Evolutionary conservation across 2,113 vertebrate species (phyloP), one percentile per base, ranked within the genome.

Genomic region (Heteronetta atricapilla): DNA sequence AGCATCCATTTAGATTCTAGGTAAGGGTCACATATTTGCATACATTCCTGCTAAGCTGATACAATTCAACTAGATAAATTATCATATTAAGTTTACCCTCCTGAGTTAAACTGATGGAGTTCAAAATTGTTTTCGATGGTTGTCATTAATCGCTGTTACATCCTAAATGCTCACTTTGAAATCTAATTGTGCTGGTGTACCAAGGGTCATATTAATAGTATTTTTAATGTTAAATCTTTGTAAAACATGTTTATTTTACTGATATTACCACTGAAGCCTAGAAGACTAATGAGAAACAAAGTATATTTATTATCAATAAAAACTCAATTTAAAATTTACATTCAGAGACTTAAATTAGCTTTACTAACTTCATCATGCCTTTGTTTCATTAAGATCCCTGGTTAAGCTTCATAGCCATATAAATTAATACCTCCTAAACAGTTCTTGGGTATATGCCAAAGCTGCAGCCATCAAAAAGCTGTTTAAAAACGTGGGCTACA

Each of bases 21-120:
- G 98, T 99, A 99, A 99, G 99, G 99, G 99, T 99, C 98, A 98
- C 94, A 96, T 97, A 99, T 99, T 99, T 99, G 98, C 99, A 99
- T 99, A 98, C 98, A 97, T 98, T 98, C 99, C 99, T 97, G 99
- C 99, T 98, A 99, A 97, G 99, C 98, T 94, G 98, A 98, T 99
- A 98, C 97, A 98, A 98, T 98, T 98, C 98, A 98, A 98, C 98
- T 97, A 98, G 99, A 99, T 98, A 98, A 99, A 99, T 99, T 99
- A 99, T 99, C 99, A 99, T 99, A 99, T 99, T 99, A 99, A 99
- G 99, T 99, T 99, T 99, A 99, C 99, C 99, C 99, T 99, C 98
- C 99, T 99, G 98, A 98, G 98, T 99, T 99, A 99, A 99, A 99
- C 98, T 99, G 99, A 99, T 99, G 99, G 98, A 98, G 98, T 99